Evolutionary conservation across 2,888 invertebrate species (phyloP), one percentile per base, ranked within the genome.

Genomic region (Aleiodes leptofemur): DNA sequence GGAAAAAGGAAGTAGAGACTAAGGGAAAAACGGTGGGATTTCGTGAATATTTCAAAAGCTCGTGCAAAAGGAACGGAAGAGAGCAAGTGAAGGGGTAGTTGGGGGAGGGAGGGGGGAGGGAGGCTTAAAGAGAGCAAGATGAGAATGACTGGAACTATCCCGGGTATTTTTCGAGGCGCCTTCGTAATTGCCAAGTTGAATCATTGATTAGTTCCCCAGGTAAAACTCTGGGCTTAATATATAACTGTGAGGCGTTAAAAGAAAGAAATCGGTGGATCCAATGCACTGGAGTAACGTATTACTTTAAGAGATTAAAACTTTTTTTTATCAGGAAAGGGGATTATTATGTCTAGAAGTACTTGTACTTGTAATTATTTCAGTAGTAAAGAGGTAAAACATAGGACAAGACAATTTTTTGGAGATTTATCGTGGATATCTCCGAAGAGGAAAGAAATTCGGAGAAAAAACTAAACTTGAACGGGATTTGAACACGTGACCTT

Each of bases 141-240:
- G 55, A n/a, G 13, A 14, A 55, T 14, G 38, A 23, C 13, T 57
- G 8, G 53, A 73, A 69, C 55, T 61, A 56, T 56, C 64, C 59
- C 31, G 78, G 79, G 79, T 78, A 80, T 83, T 87, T 87, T 86
- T 87, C 85, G 85, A 83, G 83, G 83, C 83, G 83, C 85, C 84
- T 83, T 78, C 80, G 85, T 88, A 88, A 88, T 87, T 87, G 86
- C 83, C 82, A 81, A 83, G 84, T 82, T 87, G 87, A 88, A 87
- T 88, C 86, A 87, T 87, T 87, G 87, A 88, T 87, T 86, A 85
- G 84, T 80, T 82, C 78, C 78, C 81, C 81, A 82, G 82, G 82
- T 80, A 82, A 83, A 84, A 68, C 31, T 29, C 31, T 29, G 7
- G 13, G 13, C 50, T 51, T 29, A 50, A 66, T 50, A 50, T 50